Percentiles rank a stretch among this genome's conserved stretches.
Conservation (phyloP, 2,888 invertebrate genomes). For the Apodemia hepburni region DNA sequence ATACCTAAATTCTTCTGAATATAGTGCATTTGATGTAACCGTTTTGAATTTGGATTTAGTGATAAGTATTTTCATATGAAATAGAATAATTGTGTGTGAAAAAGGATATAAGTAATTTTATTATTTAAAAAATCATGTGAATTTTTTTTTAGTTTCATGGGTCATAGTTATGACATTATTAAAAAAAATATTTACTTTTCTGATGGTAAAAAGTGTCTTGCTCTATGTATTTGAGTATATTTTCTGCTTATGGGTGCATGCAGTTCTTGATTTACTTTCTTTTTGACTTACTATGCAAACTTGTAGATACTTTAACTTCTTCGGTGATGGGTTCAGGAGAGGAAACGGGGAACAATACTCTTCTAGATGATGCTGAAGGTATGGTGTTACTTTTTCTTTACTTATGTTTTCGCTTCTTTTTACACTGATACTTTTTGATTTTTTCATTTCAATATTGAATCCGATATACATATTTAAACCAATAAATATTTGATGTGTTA, state of each 20-base stretch:
- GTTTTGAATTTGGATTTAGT: background rate
- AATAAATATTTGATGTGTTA: too few species aligned
- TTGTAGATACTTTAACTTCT: constrained; percentile 35
- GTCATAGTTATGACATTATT: background rate
- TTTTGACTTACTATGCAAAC: constrained; percentile 27
- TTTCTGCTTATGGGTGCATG: constrained; percentile 39
- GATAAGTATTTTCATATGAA: background rate
- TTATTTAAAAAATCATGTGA: background rate
- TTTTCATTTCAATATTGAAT: background rate
- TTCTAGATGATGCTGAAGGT: constrained; percentile 34
- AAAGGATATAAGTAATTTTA: background rate
- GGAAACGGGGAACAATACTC: constrained; percentile 41
- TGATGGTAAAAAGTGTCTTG: background rate
- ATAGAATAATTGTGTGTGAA: background rate
- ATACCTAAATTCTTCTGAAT: too few species aligned
- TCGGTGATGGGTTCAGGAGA: constrained; percentile 33
- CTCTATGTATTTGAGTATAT: background rate
- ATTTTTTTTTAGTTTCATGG: background rate
- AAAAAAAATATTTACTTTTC: background rate
- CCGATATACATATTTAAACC: background rate
- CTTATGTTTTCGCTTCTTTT: constrained; percentile 4
- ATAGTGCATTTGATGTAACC: too few species aligned
- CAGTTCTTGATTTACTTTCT: constrained; percentile 30
- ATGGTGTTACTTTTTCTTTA: constrained; percentile 23
- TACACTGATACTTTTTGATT: background rate